Evolutionary conservation across 2,888 invertebrate genomes (phyloP).

Genomic region (Schizaphis graminum): DNA sequence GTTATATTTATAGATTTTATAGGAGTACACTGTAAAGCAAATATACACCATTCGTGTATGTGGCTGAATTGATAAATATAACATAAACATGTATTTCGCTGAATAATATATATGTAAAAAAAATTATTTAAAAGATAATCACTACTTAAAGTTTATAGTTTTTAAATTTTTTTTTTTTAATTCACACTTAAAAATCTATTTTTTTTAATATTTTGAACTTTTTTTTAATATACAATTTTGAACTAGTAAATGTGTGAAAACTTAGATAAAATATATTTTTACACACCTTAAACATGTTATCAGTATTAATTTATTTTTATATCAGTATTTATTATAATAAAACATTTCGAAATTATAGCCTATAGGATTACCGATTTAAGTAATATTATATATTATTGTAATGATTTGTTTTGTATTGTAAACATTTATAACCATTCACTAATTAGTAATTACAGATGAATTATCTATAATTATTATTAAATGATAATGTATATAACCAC

Average conservation of each 20-base stretch:
- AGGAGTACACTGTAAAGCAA: background rate
- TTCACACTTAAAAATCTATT: background rate
- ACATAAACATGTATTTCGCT: background rate
- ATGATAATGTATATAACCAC: background rate
- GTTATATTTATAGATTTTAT: background rate
- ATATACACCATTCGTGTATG: background rate
- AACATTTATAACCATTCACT: background rate
- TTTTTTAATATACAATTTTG: background rate
- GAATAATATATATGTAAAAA: background rate
- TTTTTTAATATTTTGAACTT: background rate
- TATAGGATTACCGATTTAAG: background rate
- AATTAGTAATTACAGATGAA: background rate
- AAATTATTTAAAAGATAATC: background rate
- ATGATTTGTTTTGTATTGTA: background rate
- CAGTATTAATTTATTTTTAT: background rate
- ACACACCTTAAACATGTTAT: background rate
- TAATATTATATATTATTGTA: background rate
- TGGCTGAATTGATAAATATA: background rate
- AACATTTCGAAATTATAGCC: background rate
- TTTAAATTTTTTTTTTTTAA: background rate
- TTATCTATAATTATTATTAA: background rate
- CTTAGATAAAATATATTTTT: background rate
- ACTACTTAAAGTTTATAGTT: background rate
- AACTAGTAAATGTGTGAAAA: background rate
- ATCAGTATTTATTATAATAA: background rate